Evolutionary conservation across 2,113 vertebrate species (phyloP), one percentile per base, ranked within the genome.

Genomic region (Rutilus rutilus): DNA sequence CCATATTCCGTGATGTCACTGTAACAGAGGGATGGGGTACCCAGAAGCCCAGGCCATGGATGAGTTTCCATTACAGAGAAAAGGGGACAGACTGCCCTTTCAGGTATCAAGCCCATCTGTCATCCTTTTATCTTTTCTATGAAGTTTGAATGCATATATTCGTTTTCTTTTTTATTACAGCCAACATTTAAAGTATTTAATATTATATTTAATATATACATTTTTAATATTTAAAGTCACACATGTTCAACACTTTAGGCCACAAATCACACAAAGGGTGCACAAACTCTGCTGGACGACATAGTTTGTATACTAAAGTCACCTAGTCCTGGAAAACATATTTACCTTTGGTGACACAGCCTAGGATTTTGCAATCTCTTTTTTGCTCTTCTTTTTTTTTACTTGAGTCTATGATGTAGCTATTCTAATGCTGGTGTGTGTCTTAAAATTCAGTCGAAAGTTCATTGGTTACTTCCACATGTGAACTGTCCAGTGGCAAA

Each of bases 31-130:
- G 17, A 89, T 92, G 89, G 91, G 92, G 25, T 89, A 91, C 60
- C 78, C 86, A 74, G 87, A 82, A 8, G 59, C 75, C 45, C 91
- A 92, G 45, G 85, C 88, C 59, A 90, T 89, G 88, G 92, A 93
- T 59, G 92, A 93, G 30, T 75, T 89, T 62, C 64, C 84, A 30
- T 12, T 57, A 78, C 86, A 92, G 57, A 93, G 77, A 60, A 94
- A 91, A 77, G 90, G 88, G 9, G 90, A 93, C 45, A 89, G 92
- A 81, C 17, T 94, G 8, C 85, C 92, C 9, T 94, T 94, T 83
- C 94, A 94, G 93, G 94, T 94, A 87, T 30, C 39, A 84, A 62
- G 19, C 19, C 25, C 15, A 30, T 30, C 21, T 15, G n/a, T 54
- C 50, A 54, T 77, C 1, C 8, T 64, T 57, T 82, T 21, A 17